Conservation (phyloP, 1,140 invertebrate species). For the Hyphantria cunea region DNA sequence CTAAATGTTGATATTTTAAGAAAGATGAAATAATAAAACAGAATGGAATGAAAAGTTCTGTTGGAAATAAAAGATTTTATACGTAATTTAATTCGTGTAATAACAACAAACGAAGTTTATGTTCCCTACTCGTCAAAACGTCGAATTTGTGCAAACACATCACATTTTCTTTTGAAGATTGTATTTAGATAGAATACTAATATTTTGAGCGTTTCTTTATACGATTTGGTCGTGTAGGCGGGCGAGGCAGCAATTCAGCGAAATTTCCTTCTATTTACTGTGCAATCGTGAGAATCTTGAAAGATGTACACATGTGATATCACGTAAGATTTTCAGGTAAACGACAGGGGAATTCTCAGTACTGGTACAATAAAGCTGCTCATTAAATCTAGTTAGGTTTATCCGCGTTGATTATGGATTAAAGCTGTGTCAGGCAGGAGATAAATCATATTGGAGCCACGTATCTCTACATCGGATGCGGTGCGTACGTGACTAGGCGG, state of each 20-base stretch:
- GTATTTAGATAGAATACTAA: conserved; percentile 18
- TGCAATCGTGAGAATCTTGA: conserved; percentile 16
- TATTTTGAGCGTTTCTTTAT: conserved; percentile 10
- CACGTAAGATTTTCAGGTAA: conserved; percentile 21
- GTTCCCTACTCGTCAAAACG: not conserved
- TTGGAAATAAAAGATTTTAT: not conserved
- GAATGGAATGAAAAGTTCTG: not conserved
- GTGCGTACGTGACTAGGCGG: conserved; percentile 20
- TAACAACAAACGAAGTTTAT: not conserved
- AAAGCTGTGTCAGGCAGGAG: conserved; percentile 12
- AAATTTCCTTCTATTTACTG: conserved; percentile 25
- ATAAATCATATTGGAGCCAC: conserved; percentile 2
- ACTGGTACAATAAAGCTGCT: not conserved
- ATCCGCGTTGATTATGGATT: conserved; percentile 3
- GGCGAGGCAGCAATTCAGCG: conserved; percentile 11
- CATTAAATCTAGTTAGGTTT: too few relatives aligned
- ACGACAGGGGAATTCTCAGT: not conserved
- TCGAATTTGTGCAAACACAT: conserved; percentile 25
- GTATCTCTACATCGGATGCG: not conserved
- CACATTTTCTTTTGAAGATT: conserved; percentile 31
- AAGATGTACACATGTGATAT: conserved; percentile 18
- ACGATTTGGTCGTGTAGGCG: conserved; percentile 14
- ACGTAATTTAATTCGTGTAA: not conserved
- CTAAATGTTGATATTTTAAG: not conserved
- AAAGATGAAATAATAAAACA: too few relatives aligned